phyloP scores from a whole-genome alignment of 2,888 invertebrate species.

The Stenotaenia linearis region DNA sequence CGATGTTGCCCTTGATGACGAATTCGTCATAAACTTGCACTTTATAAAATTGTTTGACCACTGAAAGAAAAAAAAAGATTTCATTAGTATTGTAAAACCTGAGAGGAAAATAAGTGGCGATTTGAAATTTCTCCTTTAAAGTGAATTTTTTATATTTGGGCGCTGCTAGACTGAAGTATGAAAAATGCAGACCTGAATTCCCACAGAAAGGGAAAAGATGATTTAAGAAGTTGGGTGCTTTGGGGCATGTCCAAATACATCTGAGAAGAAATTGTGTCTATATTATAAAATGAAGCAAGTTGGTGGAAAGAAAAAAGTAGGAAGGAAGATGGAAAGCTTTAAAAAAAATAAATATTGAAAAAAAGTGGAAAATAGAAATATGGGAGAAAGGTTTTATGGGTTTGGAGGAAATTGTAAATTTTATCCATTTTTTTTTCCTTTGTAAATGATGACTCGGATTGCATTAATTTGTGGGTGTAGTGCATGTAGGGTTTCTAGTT shows the following conservation, averaged over 20 bases:
- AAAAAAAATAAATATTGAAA: background rate
- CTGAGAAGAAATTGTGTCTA: slow-evolving; percentile 15
- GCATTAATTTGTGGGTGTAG: background rate
- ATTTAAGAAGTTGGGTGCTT: slow-evolving; percentile 19
- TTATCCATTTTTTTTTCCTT: too few relatives aligned
- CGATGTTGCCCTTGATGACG: slow-evolving; percentile 31
- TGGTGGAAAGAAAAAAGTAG: background rate
- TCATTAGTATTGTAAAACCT: background rate
- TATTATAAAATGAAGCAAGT: slow-evolving; percentile 15
- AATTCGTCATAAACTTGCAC: slow-evolving; percentile 32
- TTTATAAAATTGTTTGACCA: slow-evolving; percentile 32
- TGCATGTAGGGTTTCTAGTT: background rate
- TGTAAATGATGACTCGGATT: background rate
- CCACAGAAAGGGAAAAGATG: slow-evolving; percentile 10
- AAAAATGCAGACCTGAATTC: slow-evolving; percentile 19
- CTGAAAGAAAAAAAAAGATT: slow-evolving; percentile 2
- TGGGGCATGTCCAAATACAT: slow-evolving; percentile 19
- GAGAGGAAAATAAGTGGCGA: background rate
- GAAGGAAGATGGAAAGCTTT: background rate
- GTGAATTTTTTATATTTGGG: background rate
- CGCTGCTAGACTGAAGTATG: background rate
- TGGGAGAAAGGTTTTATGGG: background rate
- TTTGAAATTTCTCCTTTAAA: background rate
- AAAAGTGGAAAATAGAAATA: background rate
- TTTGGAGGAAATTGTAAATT: background rate